Evolutionary conservation across 2,888 invertebrate genomes (phyloP).

Genomic region (Pyralis farinalis): DNA sequence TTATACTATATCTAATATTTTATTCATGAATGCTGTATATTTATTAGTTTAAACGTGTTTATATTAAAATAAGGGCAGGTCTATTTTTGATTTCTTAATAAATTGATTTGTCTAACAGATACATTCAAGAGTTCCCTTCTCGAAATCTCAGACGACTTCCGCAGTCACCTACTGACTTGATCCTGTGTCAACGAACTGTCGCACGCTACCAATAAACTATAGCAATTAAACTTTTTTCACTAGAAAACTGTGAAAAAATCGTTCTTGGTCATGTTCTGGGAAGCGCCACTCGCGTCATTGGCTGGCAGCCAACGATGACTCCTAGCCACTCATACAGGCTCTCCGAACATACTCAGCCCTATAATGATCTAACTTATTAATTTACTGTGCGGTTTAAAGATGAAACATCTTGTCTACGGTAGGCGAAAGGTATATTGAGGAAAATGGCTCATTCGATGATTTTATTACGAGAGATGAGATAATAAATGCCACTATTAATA

Average conservation of each 20-base stretch:
- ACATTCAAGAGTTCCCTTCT: too few species aligned
- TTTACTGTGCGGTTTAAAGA: not conserved
- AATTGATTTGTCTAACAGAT: too few species aligned
- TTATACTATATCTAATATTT: too few species aligned
- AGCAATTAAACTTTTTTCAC: not conserved
- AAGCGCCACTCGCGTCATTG: constrained; percentile 37
- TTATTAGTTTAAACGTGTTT: too few species aligned
- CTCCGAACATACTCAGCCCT: constrained; percentile 2
- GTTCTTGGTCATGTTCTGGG: constrained; percentile 28
- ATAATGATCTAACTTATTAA: constrained; percentile 2
- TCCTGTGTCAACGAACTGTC: constrained; percentile 9
- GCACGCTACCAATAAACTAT: not conserved
- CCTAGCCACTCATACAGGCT: constrained; percentile 4
- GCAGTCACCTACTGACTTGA: too few species aligned
- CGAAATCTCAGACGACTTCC: too few species aligned
- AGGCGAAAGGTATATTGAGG: not conserved
- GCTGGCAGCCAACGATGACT: constrained; percentile 43
- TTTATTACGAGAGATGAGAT: too few species aligned
- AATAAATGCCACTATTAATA: too few species aligned
- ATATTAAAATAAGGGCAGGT: too few species aligned
- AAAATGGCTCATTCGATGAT: not conserved
- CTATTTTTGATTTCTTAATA: too few species aligned
- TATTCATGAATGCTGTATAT: too few species aligned
- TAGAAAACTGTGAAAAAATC: not conserved
- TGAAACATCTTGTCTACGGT: not conserved